These are phyloP conservation scores for Lanius collurio DNA, from an alignment of 2,113 vertebrate genomes.

Conservation along the genomic window DNA sequence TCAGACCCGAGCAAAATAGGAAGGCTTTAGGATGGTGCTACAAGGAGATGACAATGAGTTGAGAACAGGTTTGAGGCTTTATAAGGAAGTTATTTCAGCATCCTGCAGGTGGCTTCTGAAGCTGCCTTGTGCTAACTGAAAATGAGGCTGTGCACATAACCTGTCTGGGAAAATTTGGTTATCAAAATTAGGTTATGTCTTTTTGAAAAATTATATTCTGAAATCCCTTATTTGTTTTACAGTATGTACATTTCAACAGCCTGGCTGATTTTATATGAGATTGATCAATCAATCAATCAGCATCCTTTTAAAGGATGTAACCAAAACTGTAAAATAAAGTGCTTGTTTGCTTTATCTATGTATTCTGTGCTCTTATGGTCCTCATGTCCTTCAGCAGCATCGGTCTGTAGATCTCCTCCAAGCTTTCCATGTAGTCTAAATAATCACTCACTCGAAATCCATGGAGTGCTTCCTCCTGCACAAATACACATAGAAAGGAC, in stretches of 20 bases:
- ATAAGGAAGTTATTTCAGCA: neutral
- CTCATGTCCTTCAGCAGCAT: conserved; percentile 86
- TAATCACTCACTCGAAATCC: conserved; percentile 86
- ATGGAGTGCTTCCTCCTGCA: conserved; percentile 90
- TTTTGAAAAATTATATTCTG: conserved; percentile 1
- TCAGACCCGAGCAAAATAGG: neutral
- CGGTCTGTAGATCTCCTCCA: conserved; percentile 84
- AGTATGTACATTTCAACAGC: neutral
- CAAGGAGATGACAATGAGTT: neutral
- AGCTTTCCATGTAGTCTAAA: conserved; percentile 86
- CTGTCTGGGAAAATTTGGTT: neutral
- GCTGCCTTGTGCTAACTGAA: neutral
- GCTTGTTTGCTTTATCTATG: conserved; percentile 19
- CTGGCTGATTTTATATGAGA: neutral
- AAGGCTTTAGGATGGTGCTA: neutral
- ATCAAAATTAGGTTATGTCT: neutral
- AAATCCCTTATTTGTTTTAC: conserved; percentile 21
- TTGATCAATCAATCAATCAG: neutral
- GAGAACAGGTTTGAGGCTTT: neutral
- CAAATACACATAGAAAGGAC: neutral
- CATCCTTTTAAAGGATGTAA: conserved; percentile 29
- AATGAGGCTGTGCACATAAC: neutral
- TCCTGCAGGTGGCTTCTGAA: neutral
- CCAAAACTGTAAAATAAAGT: neutral
- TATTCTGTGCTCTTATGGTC: conserved; percentile 62